phyloP scores from a whole-genome alignment of 2,888 invertebrate species.

The Drosophila algonquin region DNA sequence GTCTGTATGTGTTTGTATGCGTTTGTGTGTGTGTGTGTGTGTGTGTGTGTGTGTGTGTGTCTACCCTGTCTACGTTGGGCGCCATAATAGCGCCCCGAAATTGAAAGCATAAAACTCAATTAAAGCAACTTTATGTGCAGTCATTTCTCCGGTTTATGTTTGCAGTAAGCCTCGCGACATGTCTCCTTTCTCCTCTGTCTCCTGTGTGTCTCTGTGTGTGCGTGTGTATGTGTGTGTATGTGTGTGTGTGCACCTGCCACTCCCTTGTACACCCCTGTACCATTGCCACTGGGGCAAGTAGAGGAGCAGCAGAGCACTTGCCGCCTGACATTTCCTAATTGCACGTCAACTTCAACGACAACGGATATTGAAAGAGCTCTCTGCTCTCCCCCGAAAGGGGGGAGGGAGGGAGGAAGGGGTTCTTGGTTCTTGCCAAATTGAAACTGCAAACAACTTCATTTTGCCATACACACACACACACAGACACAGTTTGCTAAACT shows the following conservation, averaged over 20 bases:
- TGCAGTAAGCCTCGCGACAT: conserved; percentile 64
- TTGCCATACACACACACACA: conserved; percentile 27
- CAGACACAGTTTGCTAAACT: conserved; percentile 51
- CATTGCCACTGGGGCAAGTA: conserved; percentile 13
- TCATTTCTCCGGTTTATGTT: conserved; percentile 69
- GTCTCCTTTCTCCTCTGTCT: conserved; percentile 8
- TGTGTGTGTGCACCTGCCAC: conserved; percentile 53
- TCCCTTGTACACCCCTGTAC: background rate
- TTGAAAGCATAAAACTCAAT: conserved; percentile 74
- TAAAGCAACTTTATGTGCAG: conserved; percentile 74
- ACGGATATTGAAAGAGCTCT: conserved; percentile 67
- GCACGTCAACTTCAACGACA: conserved; percentile 60
- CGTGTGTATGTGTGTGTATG: background rate
- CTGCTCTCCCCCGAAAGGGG: background rate
- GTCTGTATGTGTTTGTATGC: conserved; percentile 7
- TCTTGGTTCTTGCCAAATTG: conserved; percentile 49
- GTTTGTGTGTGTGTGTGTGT: conserved; percentile 22
- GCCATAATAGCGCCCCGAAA: conserved; percentile 70
- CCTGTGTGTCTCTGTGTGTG: background rate
- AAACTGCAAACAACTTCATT: conserved; percentile 70
- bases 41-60: conserved; percentile 30
- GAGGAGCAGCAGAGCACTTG: background rate
- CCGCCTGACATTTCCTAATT: conserved; percentile 65
- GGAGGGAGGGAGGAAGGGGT: background rate
- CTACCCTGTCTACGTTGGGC: conserved; percentile 51